Conservation (phyloP, 2,797 vertebrate species). For the Alca torda region DNA sequence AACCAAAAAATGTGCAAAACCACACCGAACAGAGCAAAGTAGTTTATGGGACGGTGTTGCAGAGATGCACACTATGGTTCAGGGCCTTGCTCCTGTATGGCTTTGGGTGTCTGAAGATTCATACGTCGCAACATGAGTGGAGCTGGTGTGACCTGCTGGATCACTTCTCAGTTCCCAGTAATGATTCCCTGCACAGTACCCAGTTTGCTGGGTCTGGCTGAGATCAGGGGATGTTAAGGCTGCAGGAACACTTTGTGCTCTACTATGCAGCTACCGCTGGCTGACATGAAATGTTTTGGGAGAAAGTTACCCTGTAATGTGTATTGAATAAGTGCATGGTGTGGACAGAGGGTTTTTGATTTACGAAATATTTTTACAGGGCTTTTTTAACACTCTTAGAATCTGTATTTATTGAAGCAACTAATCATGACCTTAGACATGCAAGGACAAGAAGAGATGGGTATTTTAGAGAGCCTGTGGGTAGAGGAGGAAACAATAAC, state of each 20-base stretch:
- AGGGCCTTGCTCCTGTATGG: not conserved
- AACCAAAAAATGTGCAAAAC: not conserved
- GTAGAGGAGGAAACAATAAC: not conserved
- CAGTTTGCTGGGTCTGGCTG: not conserved
- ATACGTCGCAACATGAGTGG: not conserved
- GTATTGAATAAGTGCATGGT: not conserved
- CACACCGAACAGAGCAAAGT: not conserved
- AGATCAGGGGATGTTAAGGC: not conserved
- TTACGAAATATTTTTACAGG: not conserved
- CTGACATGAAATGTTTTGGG: not conserved
- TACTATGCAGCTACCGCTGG: not conserved
- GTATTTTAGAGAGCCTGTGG: not conserved
- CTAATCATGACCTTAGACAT: not conserved
- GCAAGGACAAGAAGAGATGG: not conserved
- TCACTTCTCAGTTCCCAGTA: not conserved
- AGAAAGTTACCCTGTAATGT: not conserved
- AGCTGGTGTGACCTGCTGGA: not conserved
- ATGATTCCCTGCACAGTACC: not conserved
- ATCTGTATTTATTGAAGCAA: not conserved
- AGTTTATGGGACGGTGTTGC: not conserved
- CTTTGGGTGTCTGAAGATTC: not conserved
- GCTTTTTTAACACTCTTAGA: not conserved
- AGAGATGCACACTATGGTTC: not conserved
- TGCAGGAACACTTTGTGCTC: not conserved
- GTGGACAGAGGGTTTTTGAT: not conserved